Evolutionary conservation across 2,888 invertebrate species (phyloP).

Genomic region (Gnatocerus cornutus): DNA sequence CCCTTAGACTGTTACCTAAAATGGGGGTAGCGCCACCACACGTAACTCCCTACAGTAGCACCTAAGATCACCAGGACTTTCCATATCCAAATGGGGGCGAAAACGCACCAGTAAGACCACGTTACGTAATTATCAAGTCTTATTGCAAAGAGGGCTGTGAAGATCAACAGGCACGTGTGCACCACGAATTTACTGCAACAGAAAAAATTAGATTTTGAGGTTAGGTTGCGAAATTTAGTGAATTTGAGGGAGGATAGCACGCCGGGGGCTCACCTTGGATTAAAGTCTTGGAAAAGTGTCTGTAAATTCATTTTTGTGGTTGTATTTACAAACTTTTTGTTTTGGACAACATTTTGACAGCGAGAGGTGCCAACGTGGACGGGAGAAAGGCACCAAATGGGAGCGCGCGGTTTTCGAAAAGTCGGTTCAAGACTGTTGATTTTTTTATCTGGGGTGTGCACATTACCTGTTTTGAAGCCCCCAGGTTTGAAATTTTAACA

Average conservation of each 20-base stretch:
- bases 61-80: conserved; percentile 93
- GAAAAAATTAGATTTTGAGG: conserved; percentile 29
- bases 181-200: conserved; percentile 95
- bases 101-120: conserved; percentile 97
- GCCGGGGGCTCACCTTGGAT: conserved; percentile 84
- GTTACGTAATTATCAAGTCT: conserved; percentile 90
- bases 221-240: conserved; percentile 41
- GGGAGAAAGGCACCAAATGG: too few relatives aligned
- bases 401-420: too few relatives aligned
- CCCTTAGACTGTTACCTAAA: conserved; percentile 78
- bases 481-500: too few relatives aligned
- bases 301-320: conserved; percentile 85
- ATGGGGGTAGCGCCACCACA: conserved; percentile 98
- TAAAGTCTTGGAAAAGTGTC: conserved; percentile 92
- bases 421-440: too few relatives aligned
- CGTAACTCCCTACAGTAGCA: conserved; percentile 92
- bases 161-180: conserved; percentile 92
- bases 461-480: too few relatives aligned
- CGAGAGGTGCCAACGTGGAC: not conserved
- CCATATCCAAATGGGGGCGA: conserved; percentile 98
- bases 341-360: conserved; percentile 38
- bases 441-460: too few relatives aligned
- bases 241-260: conserved; percentile 8
- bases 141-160: conserved; percentile 92
- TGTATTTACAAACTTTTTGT: conserved; percentile 39